These are phyloP conservation scores for Scrobipalpa atriplicella DNA, from an alignment of 2,888 invertebrate genomes.

Conservation along the genomic window DNA sequence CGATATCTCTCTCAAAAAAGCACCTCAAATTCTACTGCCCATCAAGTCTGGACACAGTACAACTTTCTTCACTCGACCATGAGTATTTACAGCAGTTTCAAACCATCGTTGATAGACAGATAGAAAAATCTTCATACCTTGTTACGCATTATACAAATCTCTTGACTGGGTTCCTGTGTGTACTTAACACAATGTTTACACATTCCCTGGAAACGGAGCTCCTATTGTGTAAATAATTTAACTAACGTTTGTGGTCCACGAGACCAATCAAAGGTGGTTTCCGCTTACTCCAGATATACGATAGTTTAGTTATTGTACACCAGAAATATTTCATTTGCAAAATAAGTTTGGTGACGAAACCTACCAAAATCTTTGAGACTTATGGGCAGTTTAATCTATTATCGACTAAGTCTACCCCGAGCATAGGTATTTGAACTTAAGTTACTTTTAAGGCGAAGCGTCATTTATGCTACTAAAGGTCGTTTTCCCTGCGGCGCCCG, in stretches of 20 bases:
- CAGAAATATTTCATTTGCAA: too few relatives aligned
- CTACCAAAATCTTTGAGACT: too few relatives aligned
- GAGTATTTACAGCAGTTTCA: conserved; percentile 12
- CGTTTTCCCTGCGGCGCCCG: too few relatives aligned
- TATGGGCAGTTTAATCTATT: too few relatives aligned
- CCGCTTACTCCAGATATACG: neutral
- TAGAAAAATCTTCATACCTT: conserved; percentile 11
- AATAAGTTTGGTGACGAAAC: too few relatives aligned
- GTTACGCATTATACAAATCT: neutral
- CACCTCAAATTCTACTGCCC: too few relatives aligned
- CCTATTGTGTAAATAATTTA: conserved; percentile 32
- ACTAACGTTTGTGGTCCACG: conserved; percentile 7
- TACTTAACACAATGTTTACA: conserved; percentile 40
- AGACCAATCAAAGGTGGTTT: conserved; percentile 1
- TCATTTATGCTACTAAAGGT: too few relatives aligned
- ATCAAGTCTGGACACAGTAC: neutral
- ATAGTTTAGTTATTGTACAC: too few relatives aligned
- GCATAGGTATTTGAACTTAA: too few relatives aligned
- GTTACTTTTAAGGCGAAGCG: too few relatives aligned
- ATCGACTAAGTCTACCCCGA: too few relatives aligned
- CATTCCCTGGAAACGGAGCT: conserved; percentile 33
- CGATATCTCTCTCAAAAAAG: too few relatives aligned
- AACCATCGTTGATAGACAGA: conserved; percentile 19
- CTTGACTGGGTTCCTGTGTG: neutral
- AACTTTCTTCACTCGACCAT: neutral